Evolutionary conservation across 2,113 vertebrate species (phyloP), one percentile per base, ranked within the genome.

Genomic region (Nanorana parkeri): DNA sequence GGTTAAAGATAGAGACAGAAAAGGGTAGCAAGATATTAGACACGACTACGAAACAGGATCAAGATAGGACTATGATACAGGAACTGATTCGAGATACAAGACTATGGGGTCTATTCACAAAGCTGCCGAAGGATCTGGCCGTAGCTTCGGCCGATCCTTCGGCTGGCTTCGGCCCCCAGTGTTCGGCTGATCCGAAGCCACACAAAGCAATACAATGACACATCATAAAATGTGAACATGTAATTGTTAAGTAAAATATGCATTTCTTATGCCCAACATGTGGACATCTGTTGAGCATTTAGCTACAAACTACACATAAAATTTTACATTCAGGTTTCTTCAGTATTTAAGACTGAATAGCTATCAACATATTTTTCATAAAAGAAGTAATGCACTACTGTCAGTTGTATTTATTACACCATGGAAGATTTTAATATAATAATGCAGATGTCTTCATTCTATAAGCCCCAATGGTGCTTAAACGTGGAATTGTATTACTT

Each of bases 361-460:
- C 89, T 86, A 91, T 91, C 90, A 93, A 90, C 90, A 88, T 89
- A 92, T 93, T 93, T 92, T 93, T 93, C 90, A 91, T 91, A 91
- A 91, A 90, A 86, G 84, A 93, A 91, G 89, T 87, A 90, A 89
- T 88, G 86, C 88, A 89, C 84, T 88, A 84, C 88, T 93, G 91
- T 93, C 91, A 92, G 89, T 89, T 92, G 90, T 93, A 93, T 94
- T 94, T 94, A 94, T 94, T 92, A 92, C 91, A 89, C 86, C 4
- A 84, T 93, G 90, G 92, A 93, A 88, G 88, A 89, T 91, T 95
- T 94, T 93, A 92, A 93, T 94, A 92, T 88, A 92, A 92, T 92
- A 93, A 94, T 93, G 91, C 93, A 94, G 93, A 92, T 92, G 90
- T 92, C 93, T 94, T 90, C 89, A 92, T 94, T 90, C 88, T 86